Evolutionary conservation across 1,140 invertebrate genomes (phyloP).

Genomic region (Diplogasteroides magnus): DNA sequence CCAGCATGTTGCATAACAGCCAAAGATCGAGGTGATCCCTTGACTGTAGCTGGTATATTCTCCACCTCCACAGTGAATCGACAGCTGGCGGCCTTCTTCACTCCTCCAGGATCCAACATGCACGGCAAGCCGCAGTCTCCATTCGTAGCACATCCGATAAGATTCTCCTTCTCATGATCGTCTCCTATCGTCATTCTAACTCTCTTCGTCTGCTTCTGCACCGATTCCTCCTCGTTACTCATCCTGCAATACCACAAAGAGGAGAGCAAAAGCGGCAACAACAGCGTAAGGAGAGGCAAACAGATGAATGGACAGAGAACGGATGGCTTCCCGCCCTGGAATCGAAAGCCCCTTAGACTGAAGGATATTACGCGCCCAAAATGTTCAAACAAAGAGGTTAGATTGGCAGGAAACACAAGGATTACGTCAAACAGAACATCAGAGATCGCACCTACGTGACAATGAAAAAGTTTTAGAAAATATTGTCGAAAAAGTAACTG

Average conservation of each 20-base stretch:
- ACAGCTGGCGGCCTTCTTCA: constrained; percentile 3
- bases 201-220: neutral
- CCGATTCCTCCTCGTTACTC: neutral
- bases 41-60: neutral
- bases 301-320: neutral
- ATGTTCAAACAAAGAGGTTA: constrained; percentile 1
- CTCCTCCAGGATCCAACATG: neutral
- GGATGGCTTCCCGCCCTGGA: neutral
- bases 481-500: too few relatives aligned
- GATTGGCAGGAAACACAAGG: too few relatives aligned
- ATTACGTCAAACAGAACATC: too few relatives aligned
- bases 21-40: neutral
- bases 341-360: neutral
- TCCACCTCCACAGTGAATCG: constrained; percentile 7
- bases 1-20: constrained; percentile 1
- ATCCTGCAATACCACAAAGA: constrained; percentile 4
- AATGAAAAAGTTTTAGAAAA: too few relatives aligned
- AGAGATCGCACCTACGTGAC: too few relatives aligned
- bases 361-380: neutral
- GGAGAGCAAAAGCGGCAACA: neutral
- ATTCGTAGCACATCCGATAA: neutral
- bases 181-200: constrained; percentile 3
- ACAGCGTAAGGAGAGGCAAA: neutral
- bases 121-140: neutral
- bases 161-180: constrained; percentile 5